These are phyloP conservation scores for Urocitellus parryii DNA, from an alignment of 2,113 vertebrate species.

Conservation along the genomic window DNA sequence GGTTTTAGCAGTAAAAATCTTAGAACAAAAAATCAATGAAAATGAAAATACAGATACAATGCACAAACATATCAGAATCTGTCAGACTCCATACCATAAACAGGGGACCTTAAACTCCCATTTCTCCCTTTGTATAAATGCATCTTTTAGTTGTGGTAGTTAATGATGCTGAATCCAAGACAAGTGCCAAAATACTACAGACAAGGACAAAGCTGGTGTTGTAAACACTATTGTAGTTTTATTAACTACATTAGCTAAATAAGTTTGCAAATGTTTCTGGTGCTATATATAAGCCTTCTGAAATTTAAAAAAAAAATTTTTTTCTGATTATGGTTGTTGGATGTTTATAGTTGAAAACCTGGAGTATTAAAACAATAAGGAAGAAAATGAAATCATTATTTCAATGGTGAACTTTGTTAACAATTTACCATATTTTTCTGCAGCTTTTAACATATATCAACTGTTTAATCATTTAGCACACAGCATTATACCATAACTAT, in stretches of 20 bases:
- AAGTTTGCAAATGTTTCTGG: not conserved
- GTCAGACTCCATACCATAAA: not conserved
- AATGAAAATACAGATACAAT: slow-evolving; percentile 65
- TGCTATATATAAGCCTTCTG: not conserved
- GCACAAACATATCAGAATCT: not conserved
- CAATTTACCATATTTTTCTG: not conserved
- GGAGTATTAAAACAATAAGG: not conserved
- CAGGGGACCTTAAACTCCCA: not conserved
- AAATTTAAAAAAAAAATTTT: not conserved
- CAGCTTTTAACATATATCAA: not conserved
- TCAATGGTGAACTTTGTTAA: not conserved
- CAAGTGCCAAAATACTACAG: not conserved
- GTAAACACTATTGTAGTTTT: not conserved
- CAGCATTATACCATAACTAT: not conserved
- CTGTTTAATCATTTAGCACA: slow-evolving; percentile 13
- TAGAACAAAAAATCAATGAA: slow-evolving; percentile 38
- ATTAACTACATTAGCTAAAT: slow-evolving; percentile 41
- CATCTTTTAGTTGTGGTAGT: not conserved
- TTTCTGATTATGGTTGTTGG: slow-evolving; percentile 4
- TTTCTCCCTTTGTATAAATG: slow-evolving; percentile 22
- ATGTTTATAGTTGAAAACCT: not conserved
- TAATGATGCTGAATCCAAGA: not conserved
- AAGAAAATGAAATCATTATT: not conserved
- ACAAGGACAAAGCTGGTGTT: not conserved
- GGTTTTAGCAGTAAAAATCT: slow-evolving; percentile 47